Evolutionary conservation across 35 echinoderm and acorn worm genomes (phyloP).

Genomic region (Lytechinus pictus): DNA sequence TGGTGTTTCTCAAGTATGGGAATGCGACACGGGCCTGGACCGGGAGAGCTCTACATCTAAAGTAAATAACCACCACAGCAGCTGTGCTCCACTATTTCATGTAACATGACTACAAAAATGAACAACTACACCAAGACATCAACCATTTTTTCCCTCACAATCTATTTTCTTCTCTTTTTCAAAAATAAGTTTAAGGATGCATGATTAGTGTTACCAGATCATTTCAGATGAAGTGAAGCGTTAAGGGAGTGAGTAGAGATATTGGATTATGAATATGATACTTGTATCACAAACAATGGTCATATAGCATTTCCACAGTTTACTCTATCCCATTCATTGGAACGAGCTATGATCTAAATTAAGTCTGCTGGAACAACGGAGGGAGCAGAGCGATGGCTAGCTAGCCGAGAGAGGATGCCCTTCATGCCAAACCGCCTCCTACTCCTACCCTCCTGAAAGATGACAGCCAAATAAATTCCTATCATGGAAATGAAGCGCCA

Average conservation of each 20-base stretch:
- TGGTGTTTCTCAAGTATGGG: slow-evolving; percentile 34
- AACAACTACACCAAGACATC: neutral
- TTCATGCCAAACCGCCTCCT: neutral
- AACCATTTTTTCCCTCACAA: slow-evolving; percentile 32
- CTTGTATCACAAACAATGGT: slow-evolving; percentile 52
- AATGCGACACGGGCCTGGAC: slow-evolving; percentile 43
- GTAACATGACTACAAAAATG: slow-evolving; percentile 44
- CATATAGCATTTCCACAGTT: slow-evolving; percentile 53
- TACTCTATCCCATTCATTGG: neutral
- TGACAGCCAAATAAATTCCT: slow-evolving; percentile 43
- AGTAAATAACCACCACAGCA: slow-evolving; percentile 33
- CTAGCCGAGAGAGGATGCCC: neutral
- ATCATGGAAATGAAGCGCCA: slow-evolving; percentile 16
- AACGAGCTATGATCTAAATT: slow-evolving; percentile 8
- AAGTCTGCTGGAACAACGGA: neutral
- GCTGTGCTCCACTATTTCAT: slow-evolving; percentile 37
- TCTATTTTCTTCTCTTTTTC: neutral
- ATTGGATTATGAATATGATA: slow-evolving; percentile 56
- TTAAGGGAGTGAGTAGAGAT: slow-evolving; percentile 22
- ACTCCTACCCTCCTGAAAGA: slow-evolving; percentile 20
- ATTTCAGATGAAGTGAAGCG: neutral
- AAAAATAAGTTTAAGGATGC: neutral
- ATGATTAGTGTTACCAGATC: slow-evolving; percentile 48
- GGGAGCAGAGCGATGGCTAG: neutral
- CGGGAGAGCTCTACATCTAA: slow-evolving; percentile 23